These are phyloP conservation scores for Tenrec ecaudatus DNA, from an alignment of 2,113 vertebrate species.

Conservation along the genomic window DNA sequence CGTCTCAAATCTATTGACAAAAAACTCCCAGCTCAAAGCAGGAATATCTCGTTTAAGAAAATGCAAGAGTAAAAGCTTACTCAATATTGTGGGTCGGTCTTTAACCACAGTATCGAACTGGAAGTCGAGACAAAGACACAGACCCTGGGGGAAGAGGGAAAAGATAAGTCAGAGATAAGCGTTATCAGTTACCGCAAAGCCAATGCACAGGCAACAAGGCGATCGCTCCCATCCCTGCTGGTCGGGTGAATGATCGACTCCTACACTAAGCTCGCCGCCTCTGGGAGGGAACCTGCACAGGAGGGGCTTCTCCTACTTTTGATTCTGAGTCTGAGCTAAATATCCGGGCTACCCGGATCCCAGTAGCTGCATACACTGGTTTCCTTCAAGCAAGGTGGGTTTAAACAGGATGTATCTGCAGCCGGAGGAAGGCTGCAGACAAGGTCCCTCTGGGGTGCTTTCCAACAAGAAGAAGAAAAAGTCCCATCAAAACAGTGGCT, in stretches of 20 bases:
- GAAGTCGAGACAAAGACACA: slow-evolving; percentile 98
- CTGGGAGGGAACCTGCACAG: neutral
- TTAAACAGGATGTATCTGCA: no score
- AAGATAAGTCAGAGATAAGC: neutral
- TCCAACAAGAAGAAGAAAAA: no score
- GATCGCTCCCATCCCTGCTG: neutral
- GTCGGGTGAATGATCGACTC: neutral
- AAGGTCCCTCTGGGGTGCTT: no score
- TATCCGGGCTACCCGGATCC: neutral
- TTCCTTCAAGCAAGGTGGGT: no score
- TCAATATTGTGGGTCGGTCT: slow-evolving; percentile 97
- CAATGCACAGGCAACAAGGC: neutral
- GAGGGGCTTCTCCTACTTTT: slow-evolving; percentile 16
- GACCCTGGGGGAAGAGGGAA: slow-evolving; percentile 86
- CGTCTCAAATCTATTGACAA: slow-evolving; percentile 99
- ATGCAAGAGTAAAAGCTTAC: slow-evolving; percentile 97
- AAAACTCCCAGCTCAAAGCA: slow-evolving; percentile 99
- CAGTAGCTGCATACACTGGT: no score
- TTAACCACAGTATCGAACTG: slow-evolving; percentile 99
- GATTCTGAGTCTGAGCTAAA: slow-evolving; percentile 34
- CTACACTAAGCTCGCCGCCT: neutral
- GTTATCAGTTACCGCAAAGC: neutral
- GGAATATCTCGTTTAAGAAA: slow-evolving; percentile 97
- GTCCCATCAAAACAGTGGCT: no score
- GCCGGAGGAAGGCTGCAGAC: no score